Evolutionary conservation across 2,888 invertebrate species (phyloP), one percentile per base, ranked within the genome.

Genomic region (Xanthorhoe designata): DNA sequence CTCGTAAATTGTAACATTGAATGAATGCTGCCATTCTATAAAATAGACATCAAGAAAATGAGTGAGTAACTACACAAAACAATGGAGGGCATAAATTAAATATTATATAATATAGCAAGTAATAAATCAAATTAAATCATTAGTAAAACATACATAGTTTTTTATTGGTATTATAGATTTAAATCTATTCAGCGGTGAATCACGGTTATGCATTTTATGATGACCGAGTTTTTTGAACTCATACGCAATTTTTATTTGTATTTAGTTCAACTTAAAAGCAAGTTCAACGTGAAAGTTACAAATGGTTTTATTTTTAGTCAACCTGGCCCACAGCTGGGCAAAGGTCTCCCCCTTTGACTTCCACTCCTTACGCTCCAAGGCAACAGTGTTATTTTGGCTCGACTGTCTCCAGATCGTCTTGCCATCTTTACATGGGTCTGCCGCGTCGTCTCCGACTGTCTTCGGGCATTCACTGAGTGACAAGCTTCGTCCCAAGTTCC

Each of bases 101-200:
- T 7, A 7, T 3, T 24, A 24, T 24, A 24, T 24, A 24, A 3
- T 24, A 24, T n/a, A n/a, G n/a, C n/a, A n/a, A n/a, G n/a, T n/a
- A n/a, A n/a, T n/a, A 24, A 24, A 24, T 24, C 2, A 32, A 32
- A 32, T 32, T 4, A 32, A 5, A 32, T 32, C 8, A 42, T 42
- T 1, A 13, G 13, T 13, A 42, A 13, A 42, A 13, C 10, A 2
- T 13, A 4, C 0, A 42, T 13, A 3, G 38, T 32, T 32, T 6
- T 32, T 32, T 6, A 32, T 32, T 53, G 35, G 17, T 15, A 15
- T 35, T 15, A 17, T 32, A 45, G 4, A 56, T 45, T 56, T 13
- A 24, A 57, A 57, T 49, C 9, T 57, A 58, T 58, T 49, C 29
- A 32, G 13, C 17, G n/a, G 32, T 52, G 42, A 60, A 19, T 52